Conservation (phyloP, 2,797 vertebrate species). For the Adelosebastes latens region DNA sequence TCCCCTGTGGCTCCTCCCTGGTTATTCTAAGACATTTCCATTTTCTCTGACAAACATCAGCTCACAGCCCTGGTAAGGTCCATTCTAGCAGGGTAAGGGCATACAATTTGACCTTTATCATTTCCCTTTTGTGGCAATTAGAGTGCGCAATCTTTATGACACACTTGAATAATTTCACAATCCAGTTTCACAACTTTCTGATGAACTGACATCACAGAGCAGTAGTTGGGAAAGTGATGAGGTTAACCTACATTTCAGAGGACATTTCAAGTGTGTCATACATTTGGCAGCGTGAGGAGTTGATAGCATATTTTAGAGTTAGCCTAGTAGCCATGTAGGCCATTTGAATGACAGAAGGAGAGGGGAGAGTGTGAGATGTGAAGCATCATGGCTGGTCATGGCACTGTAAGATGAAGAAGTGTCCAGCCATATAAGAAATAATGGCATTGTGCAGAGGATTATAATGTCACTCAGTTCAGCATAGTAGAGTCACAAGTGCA, state of each 20-base stretch:
- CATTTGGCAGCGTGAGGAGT: constrained; percentile 7
- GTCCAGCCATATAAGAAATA: neutral
- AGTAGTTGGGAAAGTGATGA: constrained; percentile 1
- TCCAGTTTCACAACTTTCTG: constrained; percentile 49
- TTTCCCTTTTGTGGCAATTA: neutral
- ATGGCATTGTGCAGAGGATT: neutral
- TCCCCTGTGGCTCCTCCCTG: neutral
- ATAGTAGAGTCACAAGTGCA: neutral
- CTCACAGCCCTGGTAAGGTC: neutral
- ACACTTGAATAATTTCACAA: constrained; percentile 40
- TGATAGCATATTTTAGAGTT: constrained; percentile 22
- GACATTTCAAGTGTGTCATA: constrained; percentile 42
- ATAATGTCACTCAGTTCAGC: neutral
- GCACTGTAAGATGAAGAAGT: neutral
- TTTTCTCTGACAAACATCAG: neutral
- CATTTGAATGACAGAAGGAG: neutral
- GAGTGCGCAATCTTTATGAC: neutral
- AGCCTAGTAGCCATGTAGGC: constrained; percentile 13
- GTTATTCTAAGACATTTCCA: constrained; percentile 16
- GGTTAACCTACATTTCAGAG: constrained; percentile 28
- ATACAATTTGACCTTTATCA: neutral
- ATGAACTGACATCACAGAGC: constrained; percentile 17
- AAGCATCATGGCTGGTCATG: neutral
- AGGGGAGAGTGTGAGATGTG: neutral
- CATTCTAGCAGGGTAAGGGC: too few species aligned